Evolutionary conservation across 2,888 invertebrate species (phyloP).

Genomic region (Pollenia amentaria): DNA sequence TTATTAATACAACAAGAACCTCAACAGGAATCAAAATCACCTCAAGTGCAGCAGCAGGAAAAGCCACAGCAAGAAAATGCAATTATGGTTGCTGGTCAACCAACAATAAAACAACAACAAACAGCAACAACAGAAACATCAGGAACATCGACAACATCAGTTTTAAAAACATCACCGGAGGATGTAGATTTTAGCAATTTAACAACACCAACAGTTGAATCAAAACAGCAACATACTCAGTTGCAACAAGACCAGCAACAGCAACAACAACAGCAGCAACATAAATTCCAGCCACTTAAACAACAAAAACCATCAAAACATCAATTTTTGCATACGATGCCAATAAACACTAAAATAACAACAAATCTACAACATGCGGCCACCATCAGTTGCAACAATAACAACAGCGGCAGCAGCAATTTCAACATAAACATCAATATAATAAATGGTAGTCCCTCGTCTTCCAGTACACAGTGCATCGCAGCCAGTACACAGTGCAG

Average conservation of each 20-base stretch:
- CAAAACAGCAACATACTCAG: slow-evolving; percentile 39
- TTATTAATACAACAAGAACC: slow-evolving; percentile 51
- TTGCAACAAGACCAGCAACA: slow-evolving; percentile 37
- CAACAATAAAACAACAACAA: slow-evolving; percentile 57
- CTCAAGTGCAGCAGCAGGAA: slow-evolving; percentile 56
- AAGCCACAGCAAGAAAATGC: slow-evolving; percentile 71
- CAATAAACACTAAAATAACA: slow-evolving; percentile 72
- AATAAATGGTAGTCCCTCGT: slow-evolving; percentile 48
- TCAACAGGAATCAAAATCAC: slow-evolving; percentile 61
- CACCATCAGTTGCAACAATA: slow-evolving; percentile 56
- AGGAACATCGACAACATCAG: slow-evolving; percentile 29
- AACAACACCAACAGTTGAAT: slow-evolving; percentile 44
- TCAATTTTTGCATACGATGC: slow-evolving; percentile 74
- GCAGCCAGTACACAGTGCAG: slow-evolving; percentile 33
- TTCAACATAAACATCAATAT: slow-evolving; percentile 26
- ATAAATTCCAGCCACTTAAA: slow-evolving; percentile 52
- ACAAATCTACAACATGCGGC: slow-evolving; percentile 62
- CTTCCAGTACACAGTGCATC: slow-evolving; percentile 4
- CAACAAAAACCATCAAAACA: slow-evolving; percentile 71
- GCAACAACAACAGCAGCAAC: slow-evolving; percentile 32
- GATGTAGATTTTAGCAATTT: slow-evolving; percentile 45
- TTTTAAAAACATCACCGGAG: slow-evolving; percentile 27
- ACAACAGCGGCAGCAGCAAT: slow-evolving; percentile 21
- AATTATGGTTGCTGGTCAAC: slow-evolving; percentile 73
- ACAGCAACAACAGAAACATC: slow-evolving; percentile 48